Conservation (phyloP, 2,113 vertebrate species). For the Platichthys stellatus region DNA sequence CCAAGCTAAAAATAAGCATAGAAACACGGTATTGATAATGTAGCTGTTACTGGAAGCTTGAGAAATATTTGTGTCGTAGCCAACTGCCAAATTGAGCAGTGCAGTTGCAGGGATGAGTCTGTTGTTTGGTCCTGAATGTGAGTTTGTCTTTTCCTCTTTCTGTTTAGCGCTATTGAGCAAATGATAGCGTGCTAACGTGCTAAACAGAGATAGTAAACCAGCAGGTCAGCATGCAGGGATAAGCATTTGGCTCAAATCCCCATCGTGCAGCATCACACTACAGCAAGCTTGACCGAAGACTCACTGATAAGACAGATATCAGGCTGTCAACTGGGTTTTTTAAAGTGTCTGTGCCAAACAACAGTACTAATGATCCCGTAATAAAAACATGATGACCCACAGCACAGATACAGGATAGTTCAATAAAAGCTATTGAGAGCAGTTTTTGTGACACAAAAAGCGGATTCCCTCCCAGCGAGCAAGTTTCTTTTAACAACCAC, state of each 20-base stretch:
- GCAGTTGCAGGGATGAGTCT: no score
- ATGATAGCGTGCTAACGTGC: neutral
- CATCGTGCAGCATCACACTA: neutral
- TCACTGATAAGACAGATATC: neutral
- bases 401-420: neutral
- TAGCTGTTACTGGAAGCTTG: no score
- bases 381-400: no score
- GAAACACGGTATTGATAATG: no score
- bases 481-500: constrained; percentile 41
- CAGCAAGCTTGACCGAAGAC: neutral
- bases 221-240: neutral
- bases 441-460: constrained; percentile 24
- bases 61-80: no score
- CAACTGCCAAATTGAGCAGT: no score
- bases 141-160: neutral
- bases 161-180: no score
- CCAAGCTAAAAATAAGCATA: no score
- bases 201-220: neutral
- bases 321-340: neutral
- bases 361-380: neutral
- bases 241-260: no score
- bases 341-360: neutral
- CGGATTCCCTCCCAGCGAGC: constrained; percentile 7
- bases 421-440: constrained; percentile 1
- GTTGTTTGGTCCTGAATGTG: no score